Conservation (phyloP, 2,113 vertebrate species). For the Prionailurus bengalensis region DNA sequence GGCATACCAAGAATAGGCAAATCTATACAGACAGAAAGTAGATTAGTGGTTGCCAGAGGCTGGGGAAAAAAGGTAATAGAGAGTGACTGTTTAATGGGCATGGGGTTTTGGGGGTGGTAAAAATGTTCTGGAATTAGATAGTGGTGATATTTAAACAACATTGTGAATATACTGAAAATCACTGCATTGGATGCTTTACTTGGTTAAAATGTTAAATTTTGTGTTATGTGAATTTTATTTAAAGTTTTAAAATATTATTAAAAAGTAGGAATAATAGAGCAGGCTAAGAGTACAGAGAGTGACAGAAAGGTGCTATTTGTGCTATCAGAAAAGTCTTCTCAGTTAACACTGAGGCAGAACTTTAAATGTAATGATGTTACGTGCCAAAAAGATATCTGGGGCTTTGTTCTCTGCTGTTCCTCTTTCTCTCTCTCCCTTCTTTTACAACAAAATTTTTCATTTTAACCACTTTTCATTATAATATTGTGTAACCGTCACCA, state of each 20-base stretch:
- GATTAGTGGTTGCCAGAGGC: not conserved
- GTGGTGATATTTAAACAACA: not conserved
- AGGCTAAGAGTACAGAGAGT: not conserved
- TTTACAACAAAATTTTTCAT: not conserved
- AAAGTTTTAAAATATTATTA: not conserved
- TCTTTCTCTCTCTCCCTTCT: not conserved
- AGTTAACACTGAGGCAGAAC: not conserved
- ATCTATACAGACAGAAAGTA: not conserved
- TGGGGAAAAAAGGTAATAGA: not conserved
- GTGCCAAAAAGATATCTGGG: not conserved
- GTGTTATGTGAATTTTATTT: not conserved
- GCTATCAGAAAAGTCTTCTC: not conserved
- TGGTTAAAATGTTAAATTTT: not conserved
- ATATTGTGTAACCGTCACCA: not conserved
- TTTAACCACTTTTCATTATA: constrained; percentile 37
- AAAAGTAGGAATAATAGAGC: not conserved
- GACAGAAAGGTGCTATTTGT: not conserved
- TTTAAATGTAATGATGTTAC: not conserved
- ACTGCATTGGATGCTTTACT: not conserved
- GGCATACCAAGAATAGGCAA: not conserved
- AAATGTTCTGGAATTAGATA: not conserved
- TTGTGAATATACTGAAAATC: not conserved
- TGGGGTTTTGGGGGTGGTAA: not conserved
- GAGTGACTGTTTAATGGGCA: not conserved
- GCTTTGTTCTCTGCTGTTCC: not conserved